These are phyloP conservation scores for Psephotus haematonotus DNA, from an alignment of 2,113 vertebrate genomes.

Conservation along the genomic window DNA sequence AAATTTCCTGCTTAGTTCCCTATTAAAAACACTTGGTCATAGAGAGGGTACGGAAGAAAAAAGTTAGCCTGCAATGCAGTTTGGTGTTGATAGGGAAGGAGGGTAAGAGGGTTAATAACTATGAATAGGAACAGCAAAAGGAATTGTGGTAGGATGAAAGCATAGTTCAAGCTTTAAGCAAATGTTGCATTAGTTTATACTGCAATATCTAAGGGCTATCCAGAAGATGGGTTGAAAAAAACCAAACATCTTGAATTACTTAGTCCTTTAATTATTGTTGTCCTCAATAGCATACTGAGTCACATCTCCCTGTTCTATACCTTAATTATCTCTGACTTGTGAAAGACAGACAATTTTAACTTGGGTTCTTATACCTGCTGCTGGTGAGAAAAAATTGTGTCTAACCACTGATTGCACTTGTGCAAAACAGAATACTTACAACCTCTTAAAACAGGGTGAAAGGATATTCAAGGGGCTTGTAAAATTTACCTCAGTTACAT, in stretches of 20 bases:
- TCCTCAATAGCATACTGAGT: not conserved
- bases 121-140: not conserved
- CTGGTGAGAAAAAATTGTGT: not conserved
- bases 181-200: not conserved
- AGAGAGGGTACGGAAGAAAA: not conserved
- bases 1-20: not conserved
- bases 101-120: not conserved
- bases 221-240: fast-evolving
- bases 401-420: not conserved
- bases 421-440: not conserved
- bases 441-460: not conserved
- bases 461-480: not conserved
- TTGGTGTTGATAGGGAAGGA: not conserved
- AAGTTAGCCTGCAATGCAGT: not conserved
- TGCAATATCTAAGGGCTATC: not conserved
- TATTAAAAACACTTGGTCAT: not conserved
- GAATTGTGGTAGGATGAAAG: not conserved
- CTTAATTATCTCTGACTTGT: not conserved
- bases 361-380: not conserved
- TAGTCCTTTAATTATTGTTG: not conserved
- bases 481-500: not conserved
- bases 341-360: not conserved
- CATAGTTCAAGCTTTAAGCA: not conserved
- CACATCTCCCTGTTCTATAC: not conserved
- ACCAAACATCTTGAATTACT: not conserved